These are phyloP conservation scores for Simalia tracyae DNA, from an alignment of 2,797 vertebrate species.

Conservation along the genomic window DNA sequence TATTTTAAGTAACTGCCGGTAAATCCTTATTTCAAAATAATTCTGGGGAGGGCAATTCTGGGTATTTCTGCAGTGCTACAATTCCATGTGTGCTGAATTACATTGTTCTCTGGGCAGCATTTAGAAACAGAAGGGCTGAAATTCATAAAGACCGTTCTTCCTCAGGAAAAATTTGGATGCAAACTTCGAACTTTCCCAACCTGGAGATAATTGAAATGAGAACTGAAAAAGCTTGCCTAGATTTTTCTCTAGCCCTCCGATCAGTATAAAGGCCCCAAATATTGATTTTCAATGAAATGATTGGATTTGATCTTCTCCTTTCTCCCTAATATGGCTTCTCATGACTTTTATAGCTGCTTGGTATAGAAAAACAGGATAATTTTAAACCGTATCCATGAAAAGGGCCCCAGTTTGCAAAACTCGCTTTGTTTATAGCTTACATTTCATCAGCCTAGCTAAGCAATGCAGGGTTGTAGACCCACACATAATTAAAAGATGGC, in stretches of 20 bases:
- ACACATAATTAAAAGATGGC: neutral
- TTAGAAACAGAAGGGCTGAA: neutral
- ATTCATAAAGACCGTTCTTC: neutral
- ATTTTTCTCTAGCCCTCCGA: neutral
- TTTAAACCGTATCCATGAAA: neutral
- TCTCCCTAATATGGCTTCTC: neutral
- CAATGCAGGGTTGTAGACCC: neutral
- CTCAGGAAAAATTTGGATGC: neutral
- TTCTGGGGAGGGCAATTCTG: neutral
- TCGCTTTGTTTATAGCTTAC: neutral
- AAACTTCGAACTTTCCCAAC: neutral
- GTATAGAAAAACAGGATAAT: neutral
- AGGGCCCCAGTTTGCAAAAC: neutral
- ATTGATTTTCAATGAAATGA: neutral
- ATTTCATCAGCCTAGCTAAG: neutral
- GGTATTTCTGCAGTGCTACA: neutral
- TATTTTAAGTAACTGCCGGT: neutral
- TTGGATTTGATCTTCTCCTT: neutral
- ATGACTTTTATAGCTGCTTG: neutral
- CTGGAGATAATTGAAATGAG: neutral
- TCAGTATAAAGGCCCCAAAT: neutral
- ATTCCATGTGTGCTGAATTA: neutral
- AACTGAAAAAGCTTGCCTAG: neutral
- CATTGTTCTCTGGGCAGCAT: neutral
- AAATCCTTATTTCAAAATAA: neutral